These are phyloP conservation scores for Hiodon alosoides DNA, from an alignment of 2,113 vertebrate genomes.

Conservation along the genomic window DNA sequence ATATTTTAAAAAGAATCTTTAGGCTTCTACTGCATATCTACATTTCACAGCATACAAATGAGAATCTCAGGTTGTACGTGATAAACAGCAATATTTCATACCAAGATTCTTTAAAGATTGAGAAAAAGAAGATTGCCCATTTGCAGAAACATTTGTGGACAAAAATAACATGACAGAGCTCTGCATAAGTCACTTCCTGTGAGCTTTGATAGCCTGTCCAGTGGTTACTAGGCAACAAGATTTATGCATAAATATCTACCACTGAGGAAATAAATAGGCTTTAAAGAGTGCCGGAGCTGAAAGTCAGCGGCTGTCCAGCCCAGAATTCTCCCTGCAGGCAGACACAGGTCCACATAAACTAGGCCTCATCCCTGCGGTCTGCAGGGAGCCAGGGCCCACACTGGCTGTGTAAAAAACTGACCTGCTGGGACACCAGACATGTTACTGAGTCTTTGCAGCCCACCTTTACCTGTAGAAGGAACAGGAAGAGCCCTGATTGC, in stretches of 20 bases:
- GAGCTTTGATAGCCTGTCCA: not conserved
- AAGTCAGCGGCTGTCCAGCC: not conserved
- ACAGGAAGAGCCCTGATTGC: too few species aligned
- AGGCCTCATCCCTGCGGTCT: not conserved
- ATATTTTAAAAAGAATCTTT: too few species aligned
- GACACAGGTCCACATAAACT: slow-evolving; percentile 36
- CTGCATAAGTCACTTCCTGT: not conserved
- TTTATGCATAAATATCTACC: slow-evolving; percentile 14
- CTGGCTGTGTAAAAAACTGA: not conserved
- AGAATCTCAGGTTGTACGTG: too few species aligned
- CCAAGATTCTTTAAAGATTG: too few species aligned
- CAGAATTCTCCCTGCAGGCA: slow-evolving; percentile 39
- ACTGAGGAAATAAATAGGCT: slow-evolving; percentile 9
- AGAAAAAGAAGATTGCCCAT: too few species aligned
- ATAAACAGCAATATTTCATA: too few species aligned
- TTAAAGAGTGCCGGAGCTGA: slow-evolving; percentile 5
- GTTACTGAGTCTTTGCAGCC: not conserved
- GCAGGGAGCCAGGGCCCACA: slow-evolving; percentile 1
- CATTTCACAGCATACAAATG: too few species aligned
- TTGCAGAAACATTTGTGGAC: too few species aligned
- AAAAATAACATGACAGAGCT: not conserved
- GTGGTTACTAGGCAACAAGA: slow-evolving; percentile 16
- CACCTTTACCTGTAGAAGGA: not conserved
- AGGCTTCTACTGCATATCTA: too few species aligned
- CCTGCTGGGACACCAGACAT: not conserved